Evolutionary conservation across 2,797 vertebrate species (phyloP), one percentile per base, ranked within the genome.

Genomic region (Etheostoma perlongum): DNA sequence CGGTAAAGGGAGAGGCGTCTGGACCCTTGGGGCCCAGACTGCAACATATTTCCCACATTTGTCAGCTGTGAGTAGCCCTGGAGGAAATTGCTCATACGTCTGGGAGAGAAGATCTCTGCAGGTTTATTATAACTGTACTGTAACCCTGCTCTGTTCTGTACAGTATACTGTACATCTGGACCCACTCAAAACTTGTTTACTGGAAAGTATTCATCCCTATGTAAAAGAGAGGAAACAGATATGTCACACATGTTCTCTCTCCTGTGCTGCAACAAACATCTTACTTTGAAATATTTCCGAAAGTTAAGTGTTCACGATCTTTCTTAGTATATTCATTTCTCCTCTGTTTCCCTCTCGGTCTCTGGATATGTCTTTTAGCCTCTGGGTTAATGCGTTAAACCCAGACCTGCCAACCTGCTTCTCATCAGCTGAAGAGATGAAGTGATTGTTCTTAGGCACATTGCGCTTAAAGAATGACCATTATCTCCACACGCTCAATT

Each of bases 1-100:
- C 58, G 64, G 72, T 67, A 42, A n/a, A 27, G 30, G 23, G 19
- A n/a, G 57, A 74, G 73, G 69, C 79, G 85, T 74, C 79, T 74
- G 73, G 71, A 81, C 74, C 46, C 62, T 44, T 4, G 36, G 42
- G 60, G n/a, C 61, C 48, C 82, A 89, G 85, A 87, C 89, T 81
- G 85, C 72, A 78, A 72, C 89, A 91, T 92, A 84, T 90, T 94
- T 93, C 93, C 91, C 91, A 92, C 87, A 92, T 92, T 90, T 86
- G 88, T 91, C 90, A 91, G 87, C 81, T 51, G 76, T 83, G 85
- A 87, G 84, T 66, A 30, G 81, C 66, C 76, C 67, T 82, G 61
- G 73, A 87, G 91, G 89, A 91, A 83, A 89, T 89, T 85, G 88
- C 89, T 92, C 88, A 90, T 89, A 74, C 19, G 86, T 91, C 92